Base-by-base conservation (phyloP, 1,140 invertebrate genomes). In the Halesus radiatus region DNA sequence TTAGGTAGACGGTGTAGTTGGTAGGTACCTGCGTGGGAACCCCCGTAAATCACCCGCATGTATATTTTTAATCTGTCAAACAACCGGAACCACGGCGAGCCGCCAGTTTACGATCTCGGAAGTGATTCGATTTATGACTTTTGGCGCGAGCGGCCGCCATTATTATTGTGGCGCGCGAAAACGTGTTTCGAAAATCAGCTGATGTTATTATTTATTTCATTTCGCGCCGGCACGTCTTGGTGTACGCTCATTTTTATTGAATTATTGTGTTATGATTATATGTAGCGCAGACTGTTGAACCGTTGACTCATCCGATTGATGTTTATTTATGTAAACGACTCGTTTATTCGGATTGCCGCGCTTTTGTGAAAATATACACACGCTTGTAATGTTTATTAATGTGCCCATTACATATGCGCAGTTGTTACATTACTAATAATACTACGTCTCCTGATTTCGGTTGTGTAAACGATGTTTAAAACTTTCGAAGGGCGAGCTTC, bases 1-100 rank as follows among this genome's bases (percentile, higher is more conserved):
- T 10, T 10, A 13, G 37, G 8, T 45, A 45, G 7, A 8, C 20
- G 20, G n/a, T 56, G 53, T 56, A 56, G 53, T n/a, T 1, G 7
- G 16, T 56, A 10, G 4, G 54, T 22, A 22, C 62, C 62, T 10
- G 8, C 70, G 70, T 74, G 70, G 54, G 70, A 74, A 74, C 70
- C 8, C 45, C 70, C 70, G 29, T 74, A 74, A 74, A 74, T 74
- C 70, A 74, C 70, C 32, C 18, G 22, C 70, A 18, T 54, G 50
- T 77, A 52, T 77, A 77, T 66, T 77, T 76, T 77, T 77, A 77
- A 77, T 77, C 75, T 77, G 75, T 77, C 75, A 77, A 77, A 77
- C 54, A 60, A 37, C 75, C 75, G 75, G 75, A 62, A 70, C 37
- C 76, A 70, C 76, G 76, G 37, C 22, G 62, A 13, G 50, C 26